phyloP scores from a whole-genome alignment of 1,140 invertebrate genomes.

The Drosophila arawakana region DNA sequence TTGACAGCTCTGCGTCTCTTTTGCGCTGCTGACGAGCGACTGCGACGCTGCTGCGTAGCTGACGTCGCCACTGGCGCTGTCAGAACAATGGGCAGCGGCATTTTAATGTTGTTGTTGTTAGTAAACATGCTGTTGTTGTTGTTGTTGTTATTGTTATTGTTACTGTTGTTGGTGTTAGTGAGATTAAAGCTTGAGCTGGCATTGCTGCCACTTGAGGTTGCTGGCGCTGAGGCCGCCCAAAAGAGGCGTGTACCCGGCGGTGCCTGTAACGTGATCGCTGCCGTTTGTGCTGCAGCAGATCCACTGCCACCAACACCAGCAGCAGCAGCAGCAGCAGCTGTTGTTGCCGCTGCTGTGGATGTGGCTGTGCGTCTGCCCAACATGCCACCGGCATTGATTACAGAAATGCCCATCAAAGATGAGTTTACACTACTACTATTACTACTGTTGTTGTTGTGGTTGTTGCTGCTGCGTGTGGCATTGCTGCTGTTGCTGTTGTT shows the following conservation, averaged over 20 bases:
- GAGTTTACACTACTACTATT: conserved; percentile 31
- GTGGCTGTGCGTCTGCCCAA: conserved; percentile 25
- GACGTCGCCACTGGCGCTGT: conserved; percentile 26
- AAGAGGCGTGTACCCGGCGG: conserved; percentile 44
- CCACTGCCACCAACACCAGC: neutral
- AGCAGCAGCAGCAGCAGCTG: conserved; percentile 5
- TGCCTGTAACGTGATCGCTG: conserved; percentile 42
- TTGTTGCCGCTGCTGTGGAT: conserved; percentile 9
- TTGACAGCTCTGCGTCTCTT: conserved; percentile 50
- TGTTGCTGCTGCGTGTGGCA: conserved; percentile 8
- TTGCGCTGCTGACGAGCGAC: conserved; percentile 18
- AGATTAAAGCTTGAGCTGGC: conserved; percentile 31
- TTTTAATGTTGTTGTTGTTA: conserved; percentile 58
- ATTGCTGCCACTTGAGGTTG: neutral
- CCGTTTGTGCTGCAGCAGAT: conserved; percentile 16
- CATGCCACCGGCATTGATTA: conserved; percentile 39
- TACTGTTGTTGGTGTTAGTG: conserved; percentile 38
- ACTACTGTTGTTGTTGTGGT: conserved; percentile 10
- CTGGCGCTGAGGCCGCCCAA: conserved; percentile 32
- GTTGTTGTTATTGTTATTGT: conserved; percentile 34
- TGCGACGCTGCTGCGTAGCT: conserved; percentile 21
- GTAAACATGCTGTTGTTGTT: conserved; percentile 47
- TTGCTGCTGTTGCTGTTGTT: conserved; percentile 36
- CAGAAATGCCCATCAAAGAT: conserved; percentile 37
- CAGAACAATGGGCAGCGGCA: conserved; percentile 63